Evolutionary conservation across 1,140 invertebrate species (phyloP).

Genomic region (Lasioglossum albipes): DNA sequence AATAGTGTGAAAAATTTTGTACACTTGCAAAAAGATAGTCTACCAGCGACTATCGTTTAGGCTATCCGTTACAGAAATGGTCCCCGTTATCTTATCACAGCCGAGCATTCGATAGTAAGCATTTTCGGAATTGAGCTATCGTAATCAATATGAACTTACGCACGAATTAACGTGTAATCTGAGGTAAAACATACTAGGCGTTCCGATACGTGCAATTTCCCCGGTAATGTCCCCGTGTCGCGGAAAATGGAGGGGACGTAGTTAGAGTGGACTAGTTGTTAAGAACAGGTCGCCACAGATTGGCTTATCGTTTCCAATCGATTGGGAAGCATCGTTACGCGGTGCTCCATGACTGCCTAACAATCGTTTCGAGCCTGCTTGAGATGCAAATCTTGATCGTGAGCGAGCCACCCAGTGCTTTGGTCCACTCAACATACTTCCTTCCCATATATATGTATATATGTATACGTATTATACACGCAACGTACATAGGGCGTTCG

Average conservation of each 20-base stretch:
- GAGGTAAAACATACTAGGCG: too few species aligned
- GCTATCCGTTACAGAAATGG: too few species aligned
- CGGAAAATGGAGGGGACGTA: constrained; percentile 24
- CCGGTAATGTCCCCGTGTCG: background rate
- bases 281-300: constrained; percentile 30
- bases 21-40: too few species aligned
- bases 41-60: too few species aligned
- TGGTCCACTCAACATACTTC: background rate
- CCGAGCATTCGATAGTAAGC: too few species aligned
- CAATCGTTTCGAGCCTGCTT: constrained; percentile 51
- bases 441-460: constrained; percentile 18
- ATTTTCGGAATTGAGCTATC: too few species aligned
- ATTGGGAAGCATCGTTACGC: constrained; percentile 47
- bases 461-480: constrained; percentile 22
- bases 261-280: constrained; percentile 25
- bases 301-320: constrained; percentile 54
- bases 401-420: constrained; percentile 9
- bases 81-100: too few species aligned
- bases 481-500: too few species aligned
- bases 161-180: too few species aligned
- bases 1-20: too few species aligned
- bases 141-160: too few species aligned
- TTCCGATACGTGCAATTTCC: too few species aligned
- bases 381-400: constrained; percentile 55
- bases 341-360: constrained; percentile 32